These are phyloP conservation scores for Peromyscus leucopus DNA, from an alignment of 2,113 vertebrate species.

Conservation along the genomic window DNA sequence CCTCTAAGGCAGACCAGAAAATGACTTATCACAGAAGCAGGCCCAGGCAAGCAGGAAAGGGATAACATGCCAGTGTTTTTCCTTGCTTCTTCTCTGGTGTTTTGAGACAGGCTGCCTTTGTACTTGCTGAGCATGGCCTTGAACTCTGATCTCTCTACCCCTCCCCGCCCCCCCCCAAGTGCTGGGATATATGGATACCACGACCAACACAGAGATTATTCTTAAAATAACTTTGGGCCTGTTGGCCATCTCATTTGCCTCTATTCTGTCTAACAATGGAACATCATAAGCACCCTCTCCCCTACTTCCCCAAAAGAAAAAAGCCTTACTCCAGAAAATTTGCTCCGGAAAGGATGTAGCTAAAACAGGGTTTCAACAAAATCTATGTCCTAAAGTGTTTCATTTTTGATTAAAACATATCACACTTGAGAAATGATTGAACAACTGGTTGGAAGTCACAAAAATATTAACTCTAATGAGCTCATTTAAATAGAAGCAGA, in stretches of 20 bases:
- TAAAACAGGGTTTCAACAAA: slow-evolving; percentile 43
- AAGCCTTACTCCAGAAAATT: slow-evolving; percentile 44
- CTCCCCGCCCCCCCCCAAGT: neutral
- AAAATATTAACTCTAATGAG: slow-evolving; percentile 88
- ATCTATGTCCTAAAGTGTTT: slow-evolving; percentile 52
- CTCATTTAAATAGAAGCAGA: slow-evolving; percentile 87
- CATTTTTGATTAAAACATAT: slow-evolving; percentile 73
- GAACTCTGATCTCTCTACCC: neutral
- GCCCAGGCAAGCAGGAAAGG: neutral
- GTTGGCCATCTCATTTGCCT: neutral
- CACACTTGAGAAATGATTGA: slow-evolving; percentile 86
- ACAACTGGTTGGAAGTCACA: slow-evolving; percentile 89
- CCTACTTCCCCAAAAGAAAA: neutral
- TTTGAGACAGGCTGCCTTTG: neutral
- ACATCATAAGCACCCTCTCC: neutral
- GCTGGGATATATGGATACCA: no score
- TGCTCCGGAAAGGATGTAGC: slow-evolving; percentile 32
- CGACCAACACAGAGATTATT: neutral
- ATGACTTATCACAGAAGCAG: slow-evolving; percentile 28
- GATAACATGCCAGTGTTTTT: neutral
- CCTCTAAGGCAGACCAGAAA: slow-evolving; percentile 35
- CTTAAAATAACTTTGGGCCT: neutral
- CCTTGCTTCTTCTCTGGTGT: neutral
- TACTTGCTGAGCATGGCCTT: neutral
- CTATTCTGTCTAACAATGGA: slow-evolving; percentile 13